phyloP scores from a whole-genome alignment of 2,797 vertebrate species.

The Echeneis naucrates region DNA sequence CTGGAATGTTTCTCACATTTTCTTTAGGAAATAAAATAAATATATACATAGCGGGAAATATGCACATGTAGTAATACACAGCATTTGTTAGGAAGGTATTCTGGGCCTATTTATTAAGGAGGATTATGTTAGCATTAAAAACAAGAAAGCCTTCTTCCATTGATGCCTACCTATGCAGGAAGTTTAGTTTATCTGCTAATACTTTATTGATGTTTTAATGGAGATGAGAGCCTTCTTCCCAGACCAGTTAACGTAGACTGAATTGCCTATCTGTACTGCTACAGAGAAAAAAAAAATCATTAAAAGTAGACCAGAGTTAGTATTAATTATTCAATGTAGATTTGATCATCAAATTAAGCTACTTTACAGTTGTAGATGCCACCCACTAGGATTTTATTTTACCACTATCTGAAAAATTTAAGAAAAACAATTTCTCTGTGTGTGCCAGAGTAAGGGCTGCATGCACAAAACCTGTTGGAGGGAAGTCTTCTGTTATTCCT shows the following conservation, averaged over 20 bases:
- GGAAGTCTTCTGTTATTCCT: not conserved
- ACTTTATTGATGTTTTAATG: not conserved
- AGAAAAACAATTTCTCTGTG: not conserved
- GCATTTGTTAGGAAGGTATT: not conserved
- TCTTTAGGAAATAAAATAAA: not conserved
- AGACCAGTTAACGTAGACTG: not conserved
- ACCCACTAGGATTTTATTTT: not conserved
- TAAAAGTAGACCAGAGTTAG: not conserved
- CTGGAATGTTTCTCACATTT: not conserved
- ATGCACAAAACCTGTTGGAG: constrained; percentile 8
- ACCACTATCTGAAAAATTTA: not conserved
- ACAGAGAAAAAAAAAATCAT: not conserved
- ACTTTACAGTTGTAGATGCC: not conserved
- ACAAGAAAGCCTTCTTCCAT: not conserved
- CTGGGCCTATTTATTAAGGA: not conserved
- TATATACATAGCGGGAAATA: not conserved
- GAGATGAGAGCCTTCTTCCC: no score
- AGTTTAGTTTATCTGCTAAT: not conserved
- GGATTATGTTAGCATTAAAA: not conserved
- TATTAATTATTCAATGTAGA: not conserved
- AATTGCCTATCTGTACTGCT: not conserved
- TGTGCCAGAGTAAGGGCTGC: not conserved
- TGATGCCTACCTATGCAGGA: not conserved
- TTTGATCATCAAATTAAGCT: not conserved
- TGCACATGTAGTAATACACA: not conserved